Evolutionary conservation across 2,888 invertebrate genomes (phyloP), one percentile per base, ranked within the genome.

Genomic region (Melipona bicolor): DNA sequence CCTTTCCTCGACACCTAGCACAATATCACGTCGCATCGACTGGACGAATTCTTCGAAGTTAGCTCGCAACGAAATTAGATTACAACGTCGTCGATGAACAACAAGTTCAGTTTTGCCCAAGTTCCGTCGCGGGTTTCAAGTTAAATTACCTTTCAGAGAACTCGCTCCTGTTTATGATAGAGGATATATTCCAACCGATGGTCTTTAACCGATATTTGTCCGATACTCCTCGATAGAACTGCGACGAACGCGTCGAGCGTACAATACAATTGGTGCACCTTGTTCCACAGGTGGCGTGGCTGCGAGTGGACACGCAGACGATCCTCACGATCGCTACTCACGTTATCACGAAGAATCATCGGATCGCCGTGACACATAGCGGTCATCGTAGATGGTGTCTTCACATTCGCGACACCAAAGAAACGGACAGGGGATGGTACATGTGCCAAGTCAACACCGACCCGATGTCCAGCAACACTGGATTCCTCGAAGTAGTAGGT

Each of bases 401-500:
- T 19, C 95, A 95, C 88, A 95, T 95, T 87, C 93, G 91, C 84
- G 95, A 95, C 86, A 95, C 95, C 77, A 94, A 94, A 84, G 95
- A 95, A 84, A 91, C 93, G 54, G 95, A 95, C 90, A 93, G 94
- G 70, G 95, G 95, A 77, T 95, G 94, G 94, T 94, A 94, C 91
- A 94, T 94, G 94, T 94, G 94, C 87, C 94, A 94, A 85, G 93
- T 94, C 32, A 95, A 95, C 90, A 95, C 95, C 32, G 95, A 95
- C 81, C 95, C 95, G 27, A 95, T 95, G 95, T 95, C 95, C 88
- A 95, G 94, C 89, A 95, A 95, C 89, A 94, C 94, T 72, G 95
- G 95, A 77, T 95, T 95, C 91, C 94, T 96, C 71, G 95, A 95
- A 90, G 95, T 95, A 76, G 95, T 95, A 67, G 95, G 95, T 95